Evolutionary conservation across 2,888 invertebrate genomes (phyloP).

Genomic region (Watsonalla binaria): DNA sequence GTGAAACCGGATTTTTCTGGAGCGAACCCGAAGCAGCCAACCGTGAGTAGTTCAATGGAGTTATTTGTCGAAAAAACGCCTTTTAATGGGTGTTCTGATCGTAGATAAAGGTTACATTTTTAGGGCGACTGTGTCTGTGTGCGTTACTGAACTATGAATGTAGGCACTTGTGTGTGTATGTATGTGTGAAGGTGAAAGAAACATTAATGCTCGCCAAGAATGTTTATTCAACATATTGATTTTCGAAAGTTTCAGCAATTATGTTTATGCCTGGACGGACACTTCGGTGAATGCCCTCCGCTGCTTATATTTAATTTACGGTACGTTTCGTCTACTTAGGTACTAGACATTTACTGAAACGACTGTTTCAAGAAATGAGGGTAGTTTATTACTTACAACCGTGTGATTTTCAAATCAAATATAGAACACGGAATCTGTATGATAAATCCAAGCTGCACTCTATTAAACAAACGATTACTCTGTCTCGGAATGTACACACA

Average conservation of each 20-base stretch:
- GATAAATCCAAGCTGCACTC: no score
- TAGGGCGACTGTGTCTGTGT: slow-evolving; percentile 3
- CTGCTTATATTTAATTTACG: background rate
- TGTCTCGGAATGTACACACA: no score
- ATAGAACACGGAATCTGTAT: no score
- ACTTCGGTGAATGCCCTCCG: background rate
- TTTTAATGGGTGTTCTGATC: slow-evolving; percentile 13
- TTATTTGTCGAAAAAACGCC: slow-evolving; percentile 15
- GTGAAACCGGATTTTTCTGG: slow-evolving; percentile 44
- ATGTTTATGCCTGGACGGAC: slow-evolving; percentile 5
- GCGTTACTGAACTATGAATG: slow-evolving; percentile 11
- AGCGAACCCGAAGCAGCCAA: slow-evolving; percentile 35
- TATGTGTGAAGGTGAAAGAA: slow-evolving; percentile 29
- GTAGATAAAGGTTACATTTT: slow-evolving; percentile 5
- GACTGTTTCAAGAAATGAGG: no score
- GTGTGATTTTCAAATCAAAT: no score
- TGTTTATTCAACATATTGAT: slow-evolving; percentile 54
- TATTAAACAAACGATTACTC: no score
- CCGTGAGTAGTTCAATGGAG: slow-evolving; percentile 46
- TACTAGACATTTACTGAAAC: no score
- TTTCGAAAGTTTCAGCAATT: slow-evolving; percentile 37
- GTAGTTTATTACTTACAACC: no score
- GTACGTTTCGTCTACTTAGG: no score
- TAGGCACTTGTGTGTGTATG: slow-evolving; percentile 18
- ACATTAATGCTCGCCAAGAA: slow-evolving; percentile 37